phyloP scores from a whole-genome alignment of 2,888 invertebrate species.

The Ypsolopha scabrella region DNA sequence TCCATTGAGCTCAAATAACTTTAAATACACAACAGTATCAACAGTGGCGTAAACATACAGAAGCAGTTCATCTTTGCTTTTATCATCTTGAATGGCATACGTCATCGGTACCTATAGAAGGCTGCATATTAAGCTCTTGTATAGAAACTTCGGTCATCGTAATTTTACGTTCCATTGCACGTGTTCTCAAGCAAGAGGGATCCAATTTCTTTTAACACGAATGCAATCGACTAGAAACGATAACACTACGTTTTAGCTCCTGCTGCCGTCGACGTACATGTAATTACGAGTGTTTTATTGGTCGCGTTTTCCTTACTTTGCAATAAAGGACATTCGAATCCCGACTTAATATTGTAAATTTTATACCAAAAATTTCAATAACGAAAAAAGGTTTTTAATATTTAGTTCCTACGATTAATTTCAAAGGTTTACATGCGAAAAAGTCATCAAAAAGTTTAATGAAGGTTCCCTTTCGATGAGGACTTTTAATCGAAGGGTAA shows the following conservation, averaged over 20 bases:
- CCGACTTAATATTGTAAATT: background rate
- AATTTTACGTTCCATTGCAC: slow-evolving; percentile 60
- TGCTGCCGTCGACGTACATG: background rate
- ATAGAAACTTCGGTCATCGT: slow-evolving; percentile 37
- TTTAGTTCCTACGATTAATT: background rate
- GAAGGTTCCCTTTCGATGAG: slow-evolving; percentile 34
- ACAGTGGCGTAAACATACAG: slow-evolving; percentile 36
- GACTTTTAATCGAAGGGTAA: slow-evolving; percentile 21
- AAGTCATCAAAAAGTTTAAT: slow-evolving; percentile 36
- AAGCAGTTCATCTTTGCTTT: slow-evolving; percentile 17
- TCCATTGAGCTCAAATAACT: background rate
- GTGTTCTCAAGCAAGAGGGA: slow-evolving; percentile 52
- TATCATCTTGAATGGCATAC: slow-evolving; percentile 1
- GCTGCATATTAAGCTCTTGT: slow-evolving; percentile 2
- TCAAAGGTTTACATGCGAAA: background rate
- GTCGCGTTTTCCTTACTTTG: background rate
- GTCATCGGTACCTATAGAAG: slow-evolving; percentile 5
- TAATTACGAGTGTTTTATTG: background rate
- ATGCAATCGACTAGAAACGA: slow-evolving; percentile 47
- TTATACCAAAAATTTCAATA: background rate
- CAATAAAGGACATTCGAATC: too few relatives aligned
- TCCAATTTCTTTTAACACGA: slow-evolving; percentile 55
- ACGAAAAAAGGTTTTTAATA: background rate
- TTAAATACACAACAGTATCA: slow-evolving; percentile 27
- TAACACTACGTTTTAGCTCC: slow-evolving; percentile 26